Percentiles rank a stretch among this genome's conserved stretches.
Evolutionary conservation across 2,113 vertebrate species (phyloP).

Genomic region (Petaurus breviceps): DNA sequence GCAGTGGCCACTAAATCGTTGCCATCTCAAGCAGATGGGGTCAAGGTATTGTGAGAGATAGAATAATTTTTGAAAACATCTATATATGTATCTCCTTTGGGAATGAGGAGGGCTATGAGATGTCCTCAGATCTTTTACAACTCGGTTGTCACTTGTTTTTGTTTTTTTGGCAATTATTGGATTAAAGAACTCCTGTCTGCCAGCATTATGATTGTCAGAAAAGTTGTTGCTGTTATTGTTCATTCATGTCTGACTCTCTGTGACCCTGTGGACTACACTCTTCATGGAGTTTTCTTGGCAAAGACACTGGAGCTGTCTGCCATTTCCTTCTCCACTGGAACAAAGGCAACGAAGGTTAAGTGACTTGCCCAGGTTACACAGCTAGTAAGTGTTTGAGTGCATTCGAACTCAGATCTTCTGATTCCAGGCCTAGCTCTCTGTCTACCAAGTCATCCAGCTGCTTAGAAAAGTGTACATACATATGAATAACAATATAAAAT

Average conservation of each 20-base stretch:
- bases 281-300: background rate
- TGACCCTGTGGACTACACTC: background rate
- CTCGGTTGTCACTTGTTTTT: background rate
- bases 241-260: background rate
- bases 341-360: background rate
- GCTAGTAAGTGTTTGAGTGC: no score
- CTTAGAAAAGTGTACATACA: background rate
- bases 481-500: background rate
- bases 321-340: background rate
- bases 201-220: background rate
- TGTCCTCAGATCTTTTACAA: background rate
- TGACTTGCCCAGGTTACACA: background rate
- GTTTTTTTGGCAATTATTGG: background rate
- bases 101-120: background rate
- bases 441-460: background rate
- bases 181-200: background rate
- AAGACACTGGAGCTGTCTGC: background rate
- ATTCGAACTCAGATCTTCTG: no score
- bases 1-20: background rate
- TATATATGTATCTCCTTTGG: background rate
- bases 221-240: background rate
- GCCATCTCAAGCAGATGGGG: background rate
- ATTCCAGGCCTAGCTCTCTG: no score
- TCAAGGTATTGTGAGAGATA: background rate
- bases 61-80: background rate